A percentile compares a stretch with the other conserved stretches of the same genome.
Conservation (phyloP, 64 coral and sea anemone species). For the Pocillopora verrucosa region DNA sequence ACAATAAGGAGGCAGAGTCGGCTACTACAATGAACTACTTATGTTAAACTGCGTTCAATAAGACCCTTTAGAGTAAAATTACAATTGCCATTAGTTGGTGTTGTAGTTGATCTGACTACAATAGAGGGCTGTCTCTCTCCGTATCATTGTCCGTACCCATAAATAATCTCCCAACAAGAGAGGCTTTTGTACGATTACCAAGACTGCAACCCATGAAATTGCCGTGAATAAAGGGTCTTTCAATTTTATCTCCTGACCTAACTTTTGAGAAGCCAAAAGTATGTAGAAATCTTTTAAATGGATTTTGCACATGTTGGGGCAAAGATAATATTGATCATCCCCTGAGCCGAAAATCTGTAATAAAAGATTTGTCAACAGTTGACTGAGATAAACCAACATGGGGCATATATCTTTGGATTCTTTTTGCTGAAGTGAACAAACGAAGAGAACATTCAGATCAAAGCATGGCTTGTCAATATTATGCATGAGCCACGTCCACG, state of each 20-base stretch:
- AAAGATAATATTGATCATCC: constrained; percentile 2
- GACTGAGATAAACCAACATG: not conserved
- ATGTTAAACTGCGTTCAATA: not conserved
- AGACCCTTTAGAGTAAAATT: not conserved
- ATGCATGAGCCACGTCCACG: not conserved
- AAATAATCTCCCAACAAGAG: not conserved
- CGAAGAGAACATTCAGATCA: not conserved
- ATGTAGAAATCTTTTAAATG: constrained; percentile 1
- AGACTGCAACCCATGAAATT: no score
- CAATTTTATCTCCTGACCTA: not conserved
- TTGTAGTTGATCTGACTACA: not conserved
- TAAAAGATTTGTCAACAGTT: not conserved
- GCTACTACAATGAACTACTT: not conserved
- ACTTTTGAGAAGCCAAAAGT: not conserved
- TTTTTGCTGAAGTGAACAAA: not conserved
- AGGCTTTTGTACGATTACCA: not conserved
- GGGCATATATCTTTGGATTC: not conserved
- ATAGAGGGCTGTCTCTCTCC: not conserved
- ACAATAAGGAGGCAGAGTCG: not conserved
- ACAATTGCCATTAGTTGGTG: not conserved
- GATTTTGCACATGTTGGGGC: not conserved
- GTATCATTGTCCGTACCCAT: not conserved
- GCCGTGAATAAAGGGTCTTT: not conserved
- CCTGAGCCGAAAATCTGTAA: not conserved
- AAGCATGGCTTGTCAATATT: not conserved